Base-by-base conservation (phyloP, 1,140 invertebrate genomes). In the Bombus breviceps region DNA sequence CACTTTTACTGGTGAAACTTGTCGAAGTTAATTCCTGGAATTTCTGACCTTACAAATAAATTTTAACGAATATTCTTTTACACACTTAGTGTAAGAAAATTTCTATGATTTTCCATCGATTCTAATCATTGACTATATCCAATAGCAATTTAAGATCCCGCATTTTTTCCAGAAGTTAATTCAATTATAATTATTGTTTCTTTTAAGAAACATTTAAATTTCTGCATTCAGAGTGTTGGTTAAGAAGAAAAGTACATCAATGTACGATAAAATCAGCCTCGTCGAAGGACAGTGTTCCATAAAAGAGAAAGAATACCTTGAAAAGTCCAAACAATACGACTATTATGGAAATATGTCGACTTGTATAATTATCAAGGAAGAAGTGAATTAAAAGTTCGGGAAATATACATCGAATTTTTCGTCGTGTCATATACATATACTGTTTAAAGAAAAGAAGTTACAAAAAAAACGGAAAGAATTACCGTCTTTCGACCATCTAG, bases 401-500 rank as follows among this genome's bases (percentile, higher is more conserved):
- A 39, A 68, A 5, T 57, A n/a, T 41, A 64, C 32, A 43, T 37
- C 18, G 34, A 57, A 77, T 43, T 39, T 62, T 59, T 72, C 2
- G 28, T 8, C 32, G 34, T 57, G 57, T 66, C 13, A 39, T 57
- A 79, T 75, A 62, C 25, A n/a, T 62, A 5, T 10, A 10, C 8
- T 10, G 15, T 12, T 10, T 2, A 34, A 10, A 25, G 25, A 47
- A 53, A 41, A 34, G 0, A 18, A 47, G 43, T 47, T 18, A 18
- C 12, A 57, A 73, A 43, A 43, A 47, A 64, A 43, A 59, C 32
- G 18, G 10, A 66, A 69, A 83, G 73, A 75, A 93, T 95, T 94
- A 97, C 96, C 89, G 97, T 96, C 88, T 96, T 95, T 85, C 96
- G 95, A 64, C 95, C 96, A 59, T 96, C 96, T 84, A 97, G 94